Evolutionary conservation across 2,888 invertebrate species (phyloP).

Genomic region (Frankliniella intonsa): DNA sequence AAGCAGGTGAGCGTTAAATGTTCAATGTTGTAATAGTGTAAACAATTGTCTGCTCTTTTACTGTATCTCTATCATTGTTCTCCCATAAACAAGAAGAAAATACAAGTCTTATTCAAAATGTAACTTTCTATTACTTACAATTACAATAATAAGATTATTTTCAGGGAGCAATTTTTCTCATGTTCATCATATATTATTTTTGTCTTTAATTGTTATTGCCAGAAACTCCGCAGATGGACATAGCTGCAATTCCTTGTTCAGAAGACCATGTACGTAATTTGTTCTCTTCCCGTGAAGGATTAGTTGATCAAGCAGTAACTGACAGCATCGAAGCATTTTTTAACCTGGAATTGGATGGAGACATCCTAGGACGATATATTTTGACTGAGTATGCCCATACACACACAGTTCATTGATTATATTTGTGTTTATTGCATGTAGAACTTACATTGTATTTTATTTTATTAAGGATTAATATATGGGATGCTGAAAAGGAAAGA

Average conservation of each 20-base stretch:
- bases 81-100: no score
- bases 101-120: no score
- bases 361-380: constrained; percentile 69
- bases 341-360: constrained; percentile 63
- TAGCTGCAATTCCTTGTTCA: constrained; percentile 38
- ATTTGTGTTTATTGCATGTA: constrained; percentile 10
- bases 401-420: constrained; percentile 29
- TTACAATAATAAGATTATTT: no score
- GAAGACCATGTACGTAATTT: constrained; percentile 60
- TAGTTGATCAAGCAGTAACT: constrained; percentile 66
- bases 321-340: constrained; percentile 63
- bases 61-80: background rate
- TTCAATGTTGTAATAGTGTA: background rate
- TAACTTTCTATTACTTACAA: no score
- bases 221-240: background rate
- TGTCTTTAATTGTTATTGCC: background rate
- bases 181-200: background rate
- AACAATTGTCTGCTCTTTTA: background rate
- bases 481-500: constrained; percentile 82
- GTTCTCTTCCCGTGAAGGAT: constrained; percentile 68
- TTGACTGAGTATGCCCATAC: constrained; percentile 69
- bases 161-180: background rate
- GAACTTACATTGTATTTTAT: constrained; percentile 16
- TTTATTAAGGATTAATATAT: constrained; percentile 69
- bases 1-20: background rate